Conservation (phyloP, 1,140 invertebrate species). For the Armadillidium nasatum region DNA sequence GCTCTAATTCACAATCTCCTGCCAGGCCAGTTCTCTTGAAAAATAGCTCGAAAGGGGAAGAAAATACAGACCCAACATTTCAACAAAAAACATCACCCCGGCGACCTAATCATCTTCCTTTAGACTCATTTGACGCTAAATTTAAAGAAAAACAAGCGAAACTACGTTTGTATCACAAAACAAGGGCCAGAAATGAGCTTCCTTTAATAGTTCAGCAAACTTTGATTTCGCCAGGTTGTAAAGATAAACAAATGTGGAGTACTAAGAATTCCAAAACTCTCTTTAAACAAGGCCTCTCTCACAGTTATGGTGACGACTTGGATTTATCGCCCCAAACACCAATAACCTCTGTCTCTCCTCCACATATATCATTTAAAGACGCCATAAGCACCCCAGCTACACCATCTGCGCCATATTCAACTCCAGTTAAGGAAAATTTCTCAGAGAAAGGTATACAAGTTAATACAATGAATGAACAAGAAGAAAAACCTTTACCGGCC, state of each 20-base stretch:
- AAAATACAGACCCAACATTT: constrained; percentile 21
- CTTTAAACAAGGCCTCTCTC: constrained; percentile 35
- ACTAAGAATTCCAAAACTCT: constrained; percentile 27
- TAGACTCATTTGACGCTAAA: constrained; percentile 41
- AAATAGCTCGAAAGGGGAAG: constrained; percentile 23
- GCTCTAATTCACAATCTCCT: constrained; percentile 37
- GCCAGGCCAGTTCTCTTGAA: constrained; percentile 29
- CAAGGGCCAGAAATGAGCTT: constrained; percentile 32
- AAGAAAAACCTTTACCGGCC: constrained; percentile 30
- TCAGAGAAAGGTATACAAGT: background rate
- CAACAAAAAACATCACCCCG: constrained; percentile 23
- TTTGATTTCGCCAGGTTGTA: constrained; percentile 32
- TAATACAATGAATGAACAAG: constrained; percentile 18
- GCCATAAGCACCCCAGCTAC: constrained; percentile 38
- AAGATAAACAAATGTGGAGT: constrained; percentile 25
- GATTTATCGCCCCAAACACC: constrained; percentile 40
- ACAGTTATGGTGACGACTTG: constrained; percentile 39
- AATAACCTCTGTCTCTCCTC: constrained; percentile 28
- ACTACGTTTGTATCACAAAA: constrained; percentile 39
- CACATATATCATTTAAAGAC: constrained; percentile 39
- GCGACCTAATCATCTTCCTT: constrained; percentile 42
- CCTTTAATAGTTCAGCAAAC: constrained; percentile 39
- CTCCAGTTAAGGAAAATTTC: constrained; percentile 32
- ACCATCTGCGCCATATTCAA: constrained; percentile 27
- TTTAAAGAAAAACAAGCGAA: constrained; percentile 44